A percentile compares a stretch with the other conserved stretches of the same genome.
Evolutionary conservation across 1,140 invertebrate genomes (phyloP).

Genomic region (Drosophila kikkawai): DNA sequence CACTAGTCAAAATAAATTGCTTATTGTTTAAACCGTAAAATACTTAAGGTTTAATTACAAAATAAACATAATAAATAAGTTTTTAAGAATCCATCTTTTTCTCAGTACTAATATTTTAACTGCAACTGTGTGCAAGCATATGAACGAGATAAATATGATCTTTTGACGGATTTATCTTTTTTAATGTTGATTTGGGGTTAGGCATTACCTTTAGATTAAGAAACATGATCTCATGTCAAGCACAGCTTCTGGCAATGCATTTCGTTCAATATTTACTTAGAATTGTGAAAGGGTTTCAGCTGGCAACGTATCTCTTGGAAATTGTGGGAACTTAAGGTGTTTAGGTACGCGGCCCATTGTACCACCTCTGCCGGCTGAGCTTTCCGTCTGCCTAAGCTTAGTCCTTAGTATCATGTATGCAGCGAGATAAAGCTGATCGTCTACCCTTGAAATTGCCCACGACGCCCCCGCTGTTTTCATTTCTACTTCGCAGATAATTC

Average conservation of each 20-base stretch:
- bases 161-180: constrained; percentile 6
- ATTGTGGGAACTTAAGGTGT: constrained; percentile 24
- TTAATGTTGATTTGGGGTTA: constrained; percentile 13
- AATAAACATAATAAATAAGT: not conserved
- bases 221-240: constrained; percentile 67
- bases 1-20: too few relatives aligned
- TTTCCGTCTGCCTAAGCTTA: too few relatives aligned
- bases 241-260: constrained; percentile 33
- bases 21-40: too few relatives aligned
- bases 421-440: too few relatives aligned
- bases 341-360: too few relatives aligned
- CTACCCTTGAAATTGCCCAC: too few relatives aligned
- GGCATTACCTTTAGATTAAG: constrained; percentile 41
- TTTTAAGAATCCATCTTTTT: not conserved
- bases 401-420: too few relatives aligned
- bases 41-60: too few relatives aligned
- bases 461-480: too few relatives aligned
- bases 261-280: constrained; percentile 38
- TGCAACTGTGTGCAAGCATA: not conserved
- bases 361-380: too few relatives aligned
- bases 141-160: constrained; percentile 38
- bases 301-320: constrained; percentile 1
- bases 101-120: not conserved
- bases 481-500: too few relatives aligned
- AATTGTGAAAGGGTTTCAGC: constrained; percentile 47